phyloP scores from a whole-genome alignment of 2,888 invertebrate genomes.

The Electrophaes corylata region DNA sequence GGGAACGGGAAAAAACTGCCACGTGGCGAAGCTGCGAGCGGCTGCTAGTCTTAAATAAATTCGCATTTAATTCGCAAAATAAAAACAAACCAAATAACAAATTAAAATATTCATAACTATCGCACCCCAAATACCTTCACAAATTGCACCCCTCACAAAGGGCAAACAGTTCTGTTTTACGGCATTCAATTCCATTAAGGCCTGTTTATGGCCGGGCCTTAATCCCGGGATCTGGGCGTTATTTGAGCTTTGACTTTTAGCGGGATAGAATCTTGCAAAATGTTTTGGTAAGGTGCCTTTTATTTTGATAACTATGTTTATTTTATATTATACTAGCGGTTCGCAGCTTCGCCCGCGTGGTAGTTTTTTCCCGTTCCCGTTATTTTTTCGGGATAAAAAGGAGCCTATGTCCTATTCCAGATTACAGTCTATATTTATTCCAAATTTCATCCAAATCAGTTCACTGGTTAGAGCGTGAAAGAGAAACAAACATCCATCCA shows the following conservation, averaged over 20 bases:
- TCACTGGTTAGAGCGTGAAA: no score
- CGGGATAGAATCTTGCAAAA: slow-evolving; percentile 25
- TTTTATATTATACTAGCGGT: slow-evolving; percentile 26
- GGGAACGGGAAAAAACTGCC: no score
- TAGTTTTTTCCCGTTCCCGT: no score
- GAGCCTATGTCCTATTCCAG: no score
- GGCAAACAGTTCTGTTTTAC: slow-evolving; percentile 60
- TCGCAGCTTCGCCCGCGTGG: no score
- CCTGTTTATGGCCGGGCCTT: slow-evolving; percentile 60
- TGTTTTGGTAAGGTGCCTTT: slow-evolving; percentile 3
- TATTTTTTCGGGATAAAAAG: no score
- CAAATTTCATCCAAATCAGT: no score
- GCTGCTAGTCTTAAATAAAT: not conserved
- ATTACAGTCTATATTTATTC: no score
- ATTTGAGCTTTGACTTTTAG: slow-evolving; percentile 34
- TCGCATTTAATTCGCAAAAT: not conserved
- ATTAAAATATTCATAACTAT: slow-evolving; percentile 43
- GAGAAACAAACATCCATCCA: no score
- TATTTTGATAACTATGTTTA: not conserved
- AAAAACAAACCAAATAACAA: slow-evolving; percentile 20
- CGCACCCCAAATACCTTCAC: slow-evolving; percentile 34
- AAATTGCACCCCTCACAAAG: slow-evolving; percentile 41
- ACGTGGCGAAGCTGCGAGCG: no score
- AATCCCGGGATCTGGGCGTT: slow-evolving; percentile 44
- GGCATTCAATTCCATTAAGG: slow-evolving; percentile 69